Percentiles rank a stretch among this genome's conserved stretches.
These are phyloP conservation scores for Lordiphosa collinella DNA, from an alignment of 1,140 invertebrate genomes.

Conservation along the genomic window DNA sequence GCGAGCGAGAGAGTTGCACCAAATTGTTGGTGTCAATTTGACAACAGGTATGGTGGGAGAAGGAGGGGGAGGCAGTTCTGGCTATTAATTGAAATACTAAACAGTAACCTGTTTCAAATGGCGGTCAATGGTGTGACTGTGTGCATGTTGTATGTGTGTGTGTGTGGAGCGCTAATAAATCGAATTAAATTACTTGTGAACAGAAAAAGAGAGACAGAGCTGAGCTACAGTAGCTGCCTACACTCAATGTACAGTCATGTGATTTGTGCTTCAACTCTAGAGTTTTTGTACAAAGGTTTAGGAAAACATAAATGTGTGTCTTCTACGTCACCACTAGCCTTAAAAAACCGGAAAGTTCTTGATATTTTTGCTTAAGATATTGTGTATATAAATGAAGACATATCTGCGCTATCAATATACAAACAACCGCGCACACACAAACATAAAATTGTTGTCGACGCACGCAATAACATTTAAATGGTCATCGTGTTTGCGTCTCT, in stretches of 20 bases:
- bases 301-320: neutral
- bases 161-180: slow-evolving; percentile 49
- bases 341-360: slow-evolving; percentile 46
- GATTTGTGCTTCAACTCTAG: slow-evolving; percentile 33
- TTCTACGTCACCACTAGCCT: slow-evolving; percentile 23
- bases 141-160: slow-evolving; percentile 15
- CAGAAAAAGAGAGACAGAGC: slow-evolving; percentile 18
- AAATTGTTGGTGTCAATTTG: slow-evolving; percentile 12
- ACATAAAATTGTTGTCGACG: slow-evolving; percentile 19
- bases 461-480: slow-evolving; percentile 16
- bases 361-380: slow-evolving; percentile 12
- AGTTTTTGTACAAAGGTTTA: neutral
- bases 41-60: neutral
- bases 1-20: slow-evolving; percentile 3
- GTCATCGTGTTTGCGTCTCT: slow-evolving; percentile 11
- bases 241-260: slow-evolving; percentile 52
- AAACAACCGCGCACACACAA: slow-evolving; percentile 8
- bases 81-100: slow-evolving; percentile 58
- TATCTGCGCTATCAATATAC: slow-evolving; percentile 28
- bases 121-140: slow-evolving; percentile 41
- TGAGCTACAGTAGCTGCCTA: slow-evolving; percentile 26
- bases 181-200: slow-evolving; percentile 49
- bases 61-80: slow-evolving; percentile 3
- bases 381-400: slow-evolving; percentile 19
- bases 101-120: slow-evolving; percentile 57